Evolutionary conservation across 2,888 invertebrate genomes (phyloP), one percentile per base, ranked within the genome.

Genomic region (Loripinus fragilis): DNA sequence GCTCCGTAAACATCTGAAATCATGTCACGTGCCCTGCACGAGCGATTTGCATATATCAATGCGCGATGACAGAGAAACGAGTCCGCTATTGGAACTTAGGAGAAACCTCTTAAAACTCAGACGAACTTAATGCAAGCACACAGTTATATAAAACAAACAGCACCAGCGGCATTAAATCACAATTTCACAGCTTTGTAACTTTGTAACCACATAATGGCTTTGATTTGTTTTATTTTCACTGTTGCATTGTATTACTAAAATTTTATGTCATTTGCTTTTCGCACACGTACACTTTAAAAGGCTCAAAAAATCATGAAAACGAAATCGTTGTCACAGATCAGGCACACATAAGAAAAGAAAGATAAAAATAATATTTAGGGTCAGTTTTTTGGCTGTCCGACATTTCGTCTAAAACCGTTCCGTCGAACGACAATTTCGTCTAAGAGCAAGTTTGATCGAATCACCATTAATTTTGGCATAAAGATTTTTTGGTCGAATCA

Each of bases 21-120:
- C 10, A 2, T 5, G 52, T 71, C 83, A 68, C 83, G 83, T 83
- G 83, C 69, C 52, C 15, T 33, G 65, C 83, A 77, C 80, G 77
- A 76, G 83, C 52, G 30, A 60, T 71, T 69, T 71, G 65, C 76
- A 76, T 81, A 73, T 75, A 52, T 52, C 52, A 52, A 12, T 52
- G 28, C 28, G 52, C 52, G 52, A 52, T 52, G 52, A 52, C 52
- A 52, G 28, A 28, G 10, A 52, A 28, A 28, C 52, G 52, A 52
- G 52, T 25, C 52, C 28, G 52, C 52, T 28, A 28, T 28, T 52
- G 28, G 52, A 25, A 52, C 10, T 28, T 7, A 28, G 15, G 52
- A 52, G 52, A 52, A 23, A n/a, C 52, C 3, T 12, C 28, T 25
- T 78, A 78, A 73, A 74, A 78, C 68, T 75, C 78, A 76, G 71